A percentile compares a stretch with the other conserved stretches of the same genome.
Conservation (phyloP, 2,888 invertebrate genomes). For the Tethea ocularis region DNA sequence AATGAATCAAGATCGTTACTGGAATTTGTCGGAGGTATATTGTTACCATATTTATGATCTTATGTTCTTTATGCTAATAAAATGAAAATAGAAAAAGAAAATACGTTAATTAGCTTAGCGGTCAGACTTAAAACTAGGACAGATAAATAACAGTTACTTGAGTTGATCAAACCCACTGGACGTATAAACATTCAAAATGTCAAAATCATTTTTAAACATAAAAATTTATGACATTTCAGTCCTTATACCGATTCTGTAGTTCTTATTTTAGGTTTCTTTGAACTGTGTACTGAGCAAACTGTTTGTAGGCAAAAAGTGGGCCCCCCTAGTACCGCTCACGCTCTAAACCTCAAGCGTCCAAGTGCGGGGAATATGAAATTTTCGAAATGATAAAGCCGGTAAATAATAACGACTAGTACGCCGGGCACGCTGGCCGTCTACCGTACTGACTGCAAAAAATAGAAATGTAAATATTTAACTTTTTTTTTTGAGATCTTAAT, state of each 20-base stretch:
- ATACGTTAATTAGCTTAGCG: no score
- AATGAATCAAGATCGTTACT: neutral
- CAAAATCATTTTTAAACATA: no score
- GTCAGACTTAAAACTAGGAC: no score
- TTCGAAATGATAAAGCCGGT: conserved; percentile 84
- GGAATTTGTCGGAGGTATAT: no score
- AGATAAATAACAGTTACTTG: no score
- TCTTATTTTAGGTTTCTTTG: neutral
- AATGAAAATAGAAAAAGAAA: no score
- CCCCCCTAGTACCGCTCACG: conserved; percentile 63
- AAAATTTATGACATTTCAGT: neutral
- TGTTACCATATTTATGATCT: no score
- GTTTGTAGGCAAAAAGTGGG: conserved; percentile 77
- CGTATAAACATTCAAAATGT: no score
- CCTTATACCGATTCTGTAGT: neutral
- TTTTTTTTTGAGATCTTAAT: no score
- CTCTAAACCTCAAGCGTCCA: conserved; percentile 84
- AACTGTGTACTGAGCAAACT: conserved; percentile 66
- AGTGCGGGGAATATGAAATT: conserved; percentile 84
- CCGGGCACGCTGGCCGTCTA: conserved; percentile 72
- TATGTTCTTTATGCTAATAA: no score
- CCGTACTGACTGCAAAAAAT: conserved; percentile 55
- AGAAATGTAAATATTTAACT: neutral
- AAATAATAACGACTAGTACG: conserved; percentile 83
- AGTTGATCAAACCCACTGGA: no score